These are phyloP conservation scores for Diachasma alloeum DNA, from an alignment of 1,140 invertebrate species.

Conservation along the genomic window DNA sequence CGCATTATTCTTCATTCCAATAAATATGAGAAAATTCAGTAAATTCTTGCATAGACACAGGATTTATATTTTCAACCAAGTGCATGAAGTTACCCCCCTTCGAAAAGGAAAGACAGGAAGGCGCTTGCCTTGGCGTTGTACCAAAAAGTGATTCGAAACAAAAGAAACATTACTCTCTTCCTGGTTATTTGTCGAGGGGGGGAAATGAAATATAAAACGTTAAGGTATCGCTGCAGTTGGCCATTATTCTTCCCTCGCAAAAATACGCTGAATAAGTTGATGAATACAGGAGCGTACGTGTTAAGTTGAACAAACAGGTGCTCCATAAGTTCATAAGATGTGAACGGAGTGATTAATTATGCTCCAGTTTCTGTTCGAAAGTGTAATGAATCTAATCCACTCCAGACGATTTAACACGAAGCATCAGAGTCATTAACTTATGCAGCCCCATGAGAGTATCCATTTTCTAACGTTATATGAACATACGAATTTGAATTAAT, in stretches of 20 bases:
- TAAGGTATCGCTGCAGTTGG: not conserved
- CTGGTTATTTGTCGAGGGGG: not conserved
- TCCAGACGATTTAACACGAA: not conserved
- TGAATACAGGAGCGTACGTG: not conserved
- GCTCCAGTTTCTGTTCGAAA: not conserved
- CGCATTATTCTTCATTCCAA: not conserved
- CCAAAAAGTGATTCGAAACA: conserved; percentile 4
- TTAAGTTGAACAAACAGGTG: not conserved
- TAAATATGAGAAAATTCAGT: not conserved
- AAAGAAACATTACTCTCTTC: not conserved
- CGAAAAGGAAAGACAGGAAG: not conserved
- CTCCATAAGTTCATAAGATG: not conserved
- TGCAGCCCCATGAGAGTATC: not conserved
- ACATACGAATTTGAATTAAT: no score
- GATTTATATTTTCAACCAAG: not conserved
- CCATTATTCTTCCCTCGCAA: not conserved
- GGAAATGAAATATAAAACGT: conserved; percentile 1
- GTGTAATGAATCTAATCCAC: not conserved
- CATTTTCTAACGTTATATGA: not conserved
- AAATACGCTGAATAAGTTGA: not conserved
- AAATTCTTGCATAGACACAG: not conserved
- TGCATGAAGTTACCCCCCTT: not conserved
- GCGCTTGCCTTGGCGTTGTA: not conserved
- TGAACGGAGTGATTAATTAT: not conserved
- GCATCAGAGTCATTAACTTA: not conserved